Base-by-base conservation (phyloP, 2,113 vertebrate genomes). In the Chroicocephalus ridibundus region DNA sequence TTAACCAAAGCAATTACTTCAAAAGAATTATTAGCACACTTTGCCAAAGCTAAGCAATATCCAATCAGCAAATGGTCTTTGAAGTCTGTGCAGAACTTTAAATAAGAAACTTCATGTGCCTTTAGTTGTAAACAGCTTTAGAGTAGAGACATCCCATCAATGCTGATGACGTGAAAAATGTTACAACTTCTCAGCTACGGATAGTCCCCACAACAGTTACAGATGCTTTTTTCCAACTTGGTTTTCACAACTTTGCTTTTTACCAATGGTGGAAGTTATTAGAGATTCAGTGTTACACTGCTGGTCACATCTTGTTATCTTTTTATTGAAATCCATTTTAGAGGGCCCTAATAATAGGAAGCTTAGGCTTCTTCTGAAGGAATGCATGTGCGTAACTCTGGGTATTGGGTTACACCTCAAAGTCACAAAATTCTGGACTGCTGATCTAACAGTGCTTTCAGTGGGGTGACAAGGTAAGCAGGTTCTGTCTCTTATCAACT, bases 281-380 rank as follows among this genome's bases (percentile, higher is more conserved):
- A 54, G 78, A 97, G 60, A 70, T 82, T 94, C 85, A 60, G 51
- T 94, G 94, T 98, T 98, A 97, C 47, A 80, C 85, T 91, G 70
- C 95, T 98, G 96, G 95, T 97, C 94, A 97, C 96, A 92, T 94
- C 94, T 96, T 98, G 82, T 96, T 98, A 97, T 97, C 86, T 54
- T 11, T 97, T 93, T 93, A 95, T 93, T 96, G 92, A 97, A 96
- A 97, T 96, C 82, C 96, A 47, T 40, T 97, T 98, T 96, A 91
- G 81, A 95, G 82, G 64, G 64, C 83, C 47, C 90, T 94, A 94
- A 15, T n/a, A 9, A 92, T 97, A 89, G 96, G 82, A 92, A 93
- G 70, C 44, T 68, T 65, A 88, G 76, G 34, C 62, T 78, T 49
- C 70, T 96, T 98, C 87, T 96, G 64, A 95, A 97, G 68, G 24